Evolutionary conservation across 2,888 invertebrate genomes (phyloP), one percentile per base, ranked within the genome.

Genomic region (Luperina testacea): DNA sequence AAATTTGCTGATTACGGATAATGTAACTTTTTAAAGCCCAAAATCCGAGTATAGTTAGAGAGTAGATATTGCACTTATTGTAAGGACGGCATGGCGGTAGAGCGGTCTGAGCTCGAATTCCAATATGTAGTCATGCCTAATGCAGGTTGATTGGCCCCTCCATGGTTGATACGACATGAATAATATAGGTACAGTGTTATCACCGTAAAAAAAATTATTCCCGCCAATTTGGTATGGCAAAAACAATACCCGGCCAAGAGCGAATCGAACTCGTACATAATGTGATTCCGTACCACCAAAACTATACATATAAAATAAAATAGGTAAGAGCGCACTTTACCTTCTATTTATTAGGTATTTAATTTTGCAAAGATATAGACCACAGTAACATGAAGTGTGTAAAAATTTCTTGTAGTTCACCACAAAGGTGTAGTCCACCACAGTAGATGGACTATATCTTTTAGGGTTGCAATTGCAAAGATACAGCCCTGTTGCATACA

Each of bases 151-250:
- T 61, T 61, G 48, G 20, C 3, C 8, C 13, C 1, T 68, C 51
- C 24, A 38, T n/a, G 38, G 9, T 51, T 63, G 17, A 76, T 24
- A 6, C 38, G 3, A 42, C 27, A n/a, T 17, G 2, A 77, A 42
- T n/a, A 68, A 11, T 45, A 20, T 2, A n/a, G n/a, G n/a, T n/a
- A 64, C 32, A 27, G 27, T 42, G 11, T 80, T 79, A 72, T 79
- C 72, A 79, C 57, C 72, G 64, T 57, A 57, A 65, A 78, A 17
- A 64, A 72, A 51, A 6, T 17, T 32, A 24, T 70, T 78, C 17
- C 27, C 2, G 42, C 24, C 24, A 32, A 64, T 80, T 78, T 48
- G 57, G 8, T 53, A 64, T 42, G 24, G 53, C 48, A 48, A 80
- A 42, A 72, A 78, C 53, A 64, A 57, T 48, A 17, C 9, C 53